A percentile compares a stretch with the other conserved stretches of the same genome.
Conservation (phyloP, 1,140 invertebrate species). For the Zaprionus taronus region DNA sequence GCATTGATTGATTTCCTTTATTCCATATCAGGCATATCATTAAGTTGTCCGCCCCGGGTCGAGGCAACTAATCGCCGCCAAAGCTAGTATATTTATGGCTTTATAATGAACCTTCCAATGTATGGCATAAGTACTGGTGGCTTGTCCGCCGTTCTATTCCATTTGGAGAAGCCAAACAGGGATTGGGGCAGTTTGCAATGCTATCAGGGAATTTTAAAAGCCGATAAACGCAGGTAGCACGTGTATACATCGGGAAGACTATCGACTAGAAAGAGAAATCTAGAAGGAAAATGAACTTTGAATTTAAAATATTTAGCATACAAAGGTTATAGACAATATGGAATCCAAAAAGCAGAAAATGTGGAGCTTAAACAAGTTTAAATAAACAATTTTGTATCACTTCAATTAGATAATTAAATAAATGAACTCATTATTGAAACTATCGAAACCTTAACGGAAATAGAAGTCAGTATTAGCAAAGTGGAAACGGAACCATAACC, state of each 20-base stretch:
- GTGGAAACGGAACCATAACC: not conserved
- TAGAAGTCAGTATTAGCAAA: too few relatives aligned
- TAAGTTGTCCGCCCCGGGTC: constrained; percentile 41
- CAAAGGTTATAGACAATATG: not conserved
- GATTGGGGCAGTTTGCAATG: constrained; percentile 16
- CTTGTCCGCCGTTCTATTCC: not conserved
- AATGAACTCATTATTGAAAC: too few relatives aligned
- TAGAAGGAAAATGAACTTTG: not conserved
- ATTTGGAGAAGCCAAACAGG: not conserved
- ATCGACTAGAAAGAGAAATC: not conserved
- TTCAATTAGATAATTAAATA: too few relatives aligned
- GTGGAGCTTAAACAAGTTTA: not conserved
- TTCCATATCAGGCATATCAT: constrained; percentile 61
- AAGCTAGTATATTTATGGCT: constrained; percentile 50
- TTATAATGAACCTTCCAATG: constrained; percentile 48
- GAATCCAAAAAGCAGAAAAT: not conserved
- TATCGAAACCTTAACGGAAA: too few relatives aligned
- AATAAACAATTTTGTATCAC: too few relatives aligned
- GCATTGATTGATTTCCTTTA: constrained; percentile 43
- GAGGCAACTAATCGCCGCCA: constrained; percentile 13
- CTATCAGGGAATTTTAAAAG: not conserved
- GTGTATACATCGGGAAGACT: not conserved
- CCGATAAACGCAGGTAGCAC: constrained; percentile 16
- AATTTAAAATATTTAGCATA: not conserved
- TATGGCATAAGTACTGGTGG: constrained; percentile 40